Evolutionary conservation across 1,140 invertebrate species (phyloP), one percentile per base, ranked within the genome.

Genomic region (Drosophila arawakana): DNA sequence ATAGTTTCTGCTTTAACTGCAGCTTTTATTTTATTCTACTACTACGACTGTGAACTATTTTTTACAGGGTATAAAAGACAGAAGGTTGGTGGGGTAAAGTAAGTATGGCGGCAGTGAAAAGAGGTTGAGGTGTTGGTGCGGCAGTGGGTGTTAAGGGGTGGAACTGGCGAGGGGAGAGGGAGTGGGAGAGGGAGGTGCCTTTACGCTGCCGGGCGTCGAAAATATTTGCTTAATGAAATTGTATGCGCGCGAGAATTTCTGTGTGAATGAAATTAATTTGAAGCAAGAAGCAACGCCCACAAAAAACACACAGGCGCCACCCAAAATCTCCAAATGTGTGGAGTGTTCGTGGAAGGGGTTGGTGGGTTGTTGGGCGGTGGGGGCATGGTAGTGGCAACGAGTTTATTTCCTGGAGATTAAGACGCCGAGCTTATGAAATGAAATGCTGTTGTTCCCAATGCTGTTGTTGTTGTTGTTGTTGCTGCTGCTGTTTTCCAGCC

Each of bases 181-280:
- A 21, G 6, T 9, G 35, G 18, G 35, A 15, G 46, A 0, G 6
- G 8, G 7, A 5, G 35, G 2, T 8, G 11, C 35, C 15, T 6
- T 35, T 43, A 43, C 41, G 44, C 78, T 69, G 76, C 18, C 68
- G 72, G 82, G 79, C 83, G 66, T 77, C 67, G 74, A 88, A 88
- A 88, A 88, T 88, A 88, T 88, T 88, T 88, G 84, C 83, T 88
- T 88, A 88, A 88, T 88, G 83, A 88, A 88, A 88, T 88, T 88
- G 84, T 88, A 88, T 89, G 83, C 67, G 80, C 83, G 83, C 83
- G 83, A 77, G 83, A 88, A 89, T 83, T 89, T 86, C 73, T 83
- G 83, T 88, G 80, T 74, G 83, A 88, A 83, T 88, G 86, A 86
- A 86, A 86, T 86, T 86, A 86, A 86, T 88, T 88, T 86, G 73